These are phyloP conservation scores for Zapus hudsonius DNA, from an alignment of 2,113 vertebrate genomes.

Conservation along the genomic window DNA sequence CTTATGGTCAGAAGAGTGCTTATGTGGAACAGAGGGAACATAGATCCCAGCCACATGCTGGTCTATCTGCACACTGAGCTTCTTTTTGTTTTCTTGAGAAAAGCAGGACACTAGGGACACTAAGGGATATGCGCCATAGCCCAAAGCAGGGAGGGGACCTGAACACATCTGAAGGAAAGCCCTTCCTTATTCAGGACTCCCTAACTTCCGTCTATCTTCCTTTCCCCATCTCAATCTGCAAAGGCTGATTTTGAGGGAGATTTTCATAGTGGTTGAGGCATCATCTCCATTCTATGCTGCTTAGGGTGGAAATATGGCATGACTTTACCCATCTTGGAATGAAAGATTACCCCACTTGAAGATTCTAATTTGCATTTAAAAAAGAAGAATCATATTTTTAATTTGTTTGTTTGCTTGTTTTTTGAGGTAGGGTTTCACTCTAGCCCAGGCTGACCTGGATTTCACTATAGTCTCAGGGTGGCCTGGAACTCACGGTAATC, in stretches of 20 bases:
- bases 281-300: neutral
- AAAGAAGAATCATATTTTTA: neutral
- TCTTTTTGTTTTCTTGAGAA: neutral
- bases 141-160: neutral
- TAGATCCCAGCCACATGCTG: neutral
- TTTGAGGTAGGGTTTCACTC: too few relatives aligned
- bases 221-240: neutral
- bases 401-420: too few relatives aligned
- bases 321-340: neutral
- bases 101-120: neutral
- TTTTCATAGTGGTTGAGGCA: neutral
- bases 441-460: too few relatives aligned
- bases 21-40: neutral
- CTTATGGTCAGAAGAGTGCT: neutral
- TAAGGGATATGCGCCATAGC: neutral
- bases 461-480: too few relatives aligned
- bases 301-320: neutral
- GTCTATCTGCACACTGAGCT: neutral
- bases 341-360: neutral
- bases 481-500: too few relatives aligned
- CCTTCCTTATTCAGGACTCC: neutral
- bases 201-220: neutral
- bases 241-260: neutral
- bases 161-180: neutral
- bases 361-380: neutral